Conservation (phyloP, 2,113 vertebrate genomes). For the Cynoglossus semilaevis region DNA sequence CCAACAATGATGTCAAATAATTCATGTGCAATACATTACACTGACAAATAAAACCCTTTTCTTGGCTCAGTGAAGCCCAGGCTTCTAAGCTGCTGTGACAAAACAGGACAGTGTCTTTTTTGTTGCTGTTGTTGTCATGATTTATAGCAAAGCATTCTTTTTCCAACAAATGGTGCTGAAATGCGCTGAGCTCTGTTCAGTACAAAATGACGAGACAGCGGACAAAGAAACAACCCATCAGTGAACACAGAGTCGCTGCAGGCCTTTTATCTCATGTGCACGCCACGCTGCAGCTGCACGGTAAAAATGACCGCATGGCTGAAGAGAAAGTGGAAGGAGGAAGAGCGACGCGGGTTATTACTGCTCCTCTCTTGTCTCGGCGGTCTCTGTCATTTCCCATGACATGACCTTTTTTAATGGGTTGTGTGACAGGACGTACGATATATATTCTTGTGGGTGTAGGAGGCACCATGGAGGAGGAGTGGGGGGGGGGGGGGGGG, state of each 20-base stretch:
- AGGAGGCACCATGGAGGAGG: conserved; percentile 25
- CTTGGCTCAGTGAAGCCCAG: too few relatives aligned
- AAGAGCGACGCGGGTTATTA: not conserved
- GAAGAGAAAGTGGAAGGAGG: not conserved
- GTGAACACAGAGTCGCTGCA: conserved; percentile 7
- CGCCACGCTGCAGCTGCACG: conserved; percentile 5
- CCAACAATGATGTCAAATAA: too few relatives aligned
- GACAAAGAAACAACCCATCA: conserved; percentile 14
- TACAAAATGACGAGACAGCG: not conserved
- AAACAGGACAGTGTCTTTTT: conserved; percentile 2
- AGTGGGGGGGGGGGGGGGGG: conserved; percentile 17
- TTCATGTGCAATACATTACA: too few relatives aligned
- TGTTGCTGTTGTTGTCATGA: conserved; percentile 1
- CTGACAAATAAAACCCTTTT: too few relatives aligned
- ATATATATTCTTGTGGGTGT: conserved; percentile 43
- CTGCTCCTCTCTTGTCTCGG: too few relatives aligned
- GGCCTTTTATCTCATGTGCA: conserved; percentile 14
- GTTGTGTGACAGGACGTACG: conserved; percentile 40
- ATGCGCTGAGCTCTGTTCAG: conserved; percentile 5
- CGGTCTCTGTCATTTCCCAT: conserved; percentile 29
- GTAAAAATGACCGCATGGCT: conserved; percentile 2
- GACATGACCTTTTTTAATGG: conserved; percentile 53
- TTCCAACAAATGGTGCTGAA: not conserved
- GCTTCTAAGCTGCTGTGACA: not conserved
- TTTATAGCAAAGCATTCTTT: conserved; percentile 33